Evolutionary conservation across 37 sponge, comb jelly and placozoan species (phyloP).

Genomic region (Bolinopsis microptera): DNA sequence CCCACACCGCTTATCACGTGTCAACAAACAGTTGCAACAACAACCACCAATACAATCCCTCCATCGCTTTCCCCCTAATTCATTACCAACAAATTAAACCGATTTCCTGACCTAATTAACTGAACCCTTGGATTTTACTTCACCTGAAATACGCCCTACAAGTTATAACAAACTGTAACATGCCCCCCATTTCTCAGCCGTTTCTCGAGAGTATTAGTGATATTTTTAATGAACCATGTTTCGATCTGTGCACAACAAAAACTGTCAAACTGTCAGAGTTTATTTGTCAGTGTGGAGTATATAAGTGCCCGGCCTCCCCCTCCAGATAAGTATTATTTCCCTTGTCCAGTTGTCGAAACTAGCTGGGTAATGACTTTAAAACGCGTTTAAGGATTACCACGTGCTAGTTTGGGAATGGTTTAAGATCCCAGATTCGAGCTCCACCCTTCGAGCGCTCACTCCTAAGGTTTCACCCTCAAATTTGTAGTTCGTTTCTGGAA

Average conservation of each 20-base stretch:
- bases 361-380: not conserved
- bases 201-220: not conserved
- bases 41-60: not conserved
- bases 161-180: not conserved
- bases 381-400: not conserved
- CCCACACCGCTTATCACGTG: not conserved
- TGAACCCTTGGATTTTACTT: not conserved
- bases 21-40: not conserved
- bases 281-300: not conserved
- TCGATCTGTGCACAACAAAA: too few relatives aligned
- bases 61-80: not conserved
- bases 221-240: too few relatives aligned
- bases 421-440: not conserved
- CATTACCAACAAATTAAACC: not conserved
- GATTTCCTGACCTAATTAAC: not conserved
- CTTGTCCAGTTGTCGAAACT: not conserved
- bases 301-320: too few relatives aligned
- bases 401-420: not conserved
- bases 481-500: not conserved
- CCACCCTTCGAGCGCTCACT: not conserved
- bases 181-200: not conserved
- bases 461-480: not conserved
- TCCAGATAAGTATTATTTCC: not conserved
- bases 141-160: not conserved
- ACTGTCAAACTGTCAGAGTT: not conserved